Percentiles rank a stretch among this genome's conserved stretches.
Evolutionary conservation across 2,797 vertebrate genomes (phyloP).

Genomic region (Eutrigla gurnardus): DNA sequence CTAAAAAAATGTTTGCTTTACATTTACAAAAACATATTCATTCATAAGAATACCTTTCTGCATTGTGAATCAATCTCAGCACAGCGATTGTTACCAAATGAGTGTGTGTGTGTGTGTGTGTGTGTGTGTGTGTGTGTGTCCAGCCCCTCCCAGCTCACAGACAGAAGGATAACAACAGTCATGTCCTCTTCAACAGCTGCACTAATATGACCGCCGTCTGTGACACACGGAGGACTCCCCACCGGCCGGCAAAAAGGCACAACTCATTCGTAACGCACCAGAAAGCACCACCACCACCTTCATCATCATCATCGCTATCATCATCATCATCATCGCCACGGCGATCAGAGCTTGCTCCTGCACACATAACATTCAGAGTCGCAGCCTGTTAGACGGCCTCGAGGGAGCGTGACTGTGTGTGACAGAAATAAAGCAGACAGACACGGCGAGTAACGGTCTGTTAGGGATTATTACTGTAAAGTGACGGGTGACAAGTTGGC

Average conservation of each 20-base stretch:
- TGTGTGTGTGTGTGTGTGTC: conserved; percentile 53
- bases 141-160: conserved; percentile 73
- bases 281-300: conserved; percentile 39
- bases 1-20: not conserved
- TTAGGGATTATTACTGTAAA: conserved; percentile 20
- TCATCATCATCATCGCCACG: too few species aligned
- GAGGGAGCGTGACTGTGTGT: conserved; percentile 32
- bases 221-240: conserved; percentile 76
- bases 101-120: conserved; percentile 33
- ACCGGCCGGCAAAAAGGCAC: conserved; percentile 61
- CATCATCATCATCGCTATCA: too few species aligned
- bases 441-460: conserved; percentile 28
- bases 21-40: conserved; percentile 10
- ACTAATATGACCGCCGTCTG: conserved; percentile 80
- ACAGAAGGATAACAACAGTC: conserved; percentile 83
- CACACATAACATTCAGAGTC: conserved; percentile 27
- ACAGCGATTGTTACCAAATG: conserved; percentile 41
- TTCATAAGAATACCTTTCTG: conserved; percentile 13
- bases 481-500: conserved; percentile 1
- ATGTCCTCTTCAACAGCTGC: conserved; percentile 83
- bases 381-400: conserved; percentile 17
- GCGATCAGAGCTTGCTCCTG: conserved; percentile 37
- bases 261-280: conserved; percentile 54
- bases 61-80: conserved; percentile 16
- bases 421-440: conserved; percentile 47